phyloP scores from a whole-genome alignment of 2,797 vertebrate species.

The Microctenopoma steveboyesi region DNA sequence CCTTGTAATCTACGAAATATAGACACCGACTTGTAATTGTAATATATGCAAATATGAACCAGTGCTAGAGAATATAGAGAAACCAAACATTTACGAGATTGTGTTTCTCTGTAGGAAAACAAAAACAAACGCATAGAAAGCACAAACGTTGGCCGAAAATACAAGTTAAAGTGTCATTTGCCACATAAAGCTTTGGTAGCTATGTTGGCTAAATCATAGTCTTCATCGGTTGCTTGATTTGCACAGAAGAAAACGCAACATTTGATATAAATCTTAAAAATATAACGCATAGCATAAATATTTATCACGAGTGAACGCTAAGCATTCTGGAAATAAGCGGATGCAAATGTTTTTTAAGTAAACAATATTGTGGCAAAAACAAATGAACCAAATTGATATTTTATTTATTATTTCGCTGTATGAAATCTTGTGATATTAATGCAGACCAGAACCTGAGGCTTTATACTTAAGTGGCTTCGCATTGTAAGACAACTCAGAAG shows the following conservation, averaged over 20 bases:
- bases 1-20: slow-evolving; percentile 36
- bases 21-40: not conserved
- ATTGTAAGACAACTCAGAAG: slow-evolving; percentile 9
- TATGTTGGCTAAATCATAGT: not conserved
- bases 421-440: slow-evolving; percentile 24
- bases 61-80: not conserved
- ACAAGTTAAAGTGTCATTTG: slow-evolving; percentile 1
- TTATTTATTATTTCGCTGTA: slow-evolving; percentile 10
- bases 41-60: not conserved
- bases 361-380: not conserved
- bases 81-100: slow-evolving; percentile 1
- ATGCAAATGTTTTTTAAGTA: slow-evolving; percentile 8
- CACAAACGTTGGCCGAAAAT: not conserved
- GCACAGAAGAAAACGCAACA: slow-evolving; percentile 9
- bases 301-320: slow-evolving; percentile 7
- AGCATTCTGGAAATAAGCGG: slow-evolving; percentile 1
- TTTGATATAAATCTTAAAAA: slow-evolving; percentile 16
- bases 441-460: slow-evolving; percentile 22
- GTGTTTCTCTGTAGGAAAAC: not conserved
- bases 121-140: slow-evolving; percentile 11
- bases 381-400: slow-evolving; percentile 5
- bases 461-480: not conserved
- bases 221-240: slow-evolving; percentile 14
- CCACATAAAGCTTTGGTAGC: not conserved
- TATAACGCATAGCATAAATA: not conserved